Evolutionary conservation across 1,140 invertebrate species (phyloP).

Genomic region (Drosophila malerkotliana): DNA sequence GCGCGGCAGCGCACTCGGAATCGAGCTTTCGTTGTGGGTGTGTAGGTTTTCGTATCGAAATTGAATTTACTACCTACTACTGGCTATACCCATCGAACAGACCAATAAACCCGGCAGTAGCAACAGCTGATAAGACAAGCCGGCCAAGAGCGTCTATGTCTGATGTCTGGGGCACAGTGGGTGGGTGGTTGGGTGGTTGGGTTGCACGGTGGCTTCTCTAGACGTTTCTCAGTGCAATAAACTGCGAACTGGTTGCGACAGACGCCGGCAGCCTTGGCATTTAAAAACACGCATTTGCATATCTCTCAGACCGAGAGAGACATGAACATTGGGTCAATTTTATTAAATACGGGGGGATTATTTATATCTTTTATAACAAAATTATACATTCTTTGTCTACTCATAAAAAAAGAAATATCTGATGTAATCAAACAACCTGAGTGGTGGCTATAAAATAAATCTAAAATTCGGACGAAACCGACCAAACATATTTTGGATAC

Average conservation of each 20-base stretch:
- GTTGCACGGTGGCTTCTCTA: neutral
- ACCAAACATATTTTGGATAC: slow-evolving; percentile 2
- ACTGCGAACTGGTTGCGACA: slow-evolving; percentile 41
- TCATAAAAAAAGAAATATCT: neutral
- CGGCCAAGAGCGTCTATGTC: slow-evolving; percentile 20
- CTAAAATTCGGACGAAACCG: neutral
- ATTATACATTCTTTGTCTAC: neutral
- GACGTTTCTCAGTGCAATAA: slow-evolving; percentile 42
- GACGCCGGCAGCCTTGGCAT: slow-evolving; percentile 59
- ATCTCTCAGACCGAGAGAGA: slow-evolving; percentile 20
- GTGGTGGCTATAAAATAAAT: neutral
- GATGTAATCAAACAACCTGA: neutral
- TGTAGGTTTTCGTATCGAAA: slow-evolving; percentile 27
- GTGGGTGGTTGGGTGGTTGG: neutral
- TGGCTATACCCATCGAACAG: slow-evolving; percentile 24
- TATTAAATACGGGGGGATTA: neutral
- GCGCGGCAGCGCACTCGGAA: slow-evolving; percentile 55
- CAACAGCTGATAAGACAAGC: slow-evolving; percentile 68
- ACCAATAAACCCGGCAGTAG: slow-evolving; percentile 39
- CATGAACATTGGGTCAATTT: slow-evolving; percentile 22
- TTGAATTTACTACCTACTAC: slow-evolving; percentile 32
- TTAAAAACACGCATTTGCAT: slow-evolving; percentile 60
- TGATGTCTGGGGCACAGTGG: slow-evolving; percentile 22
- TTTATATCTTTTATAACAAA: neutral
- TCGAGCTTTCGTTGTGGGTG: slow-evolving; percentile 52